phyloP scores from a whole-genome alignment of 2,888 invertebrate genomes.

The Eumerus sabulonum region DNA sequence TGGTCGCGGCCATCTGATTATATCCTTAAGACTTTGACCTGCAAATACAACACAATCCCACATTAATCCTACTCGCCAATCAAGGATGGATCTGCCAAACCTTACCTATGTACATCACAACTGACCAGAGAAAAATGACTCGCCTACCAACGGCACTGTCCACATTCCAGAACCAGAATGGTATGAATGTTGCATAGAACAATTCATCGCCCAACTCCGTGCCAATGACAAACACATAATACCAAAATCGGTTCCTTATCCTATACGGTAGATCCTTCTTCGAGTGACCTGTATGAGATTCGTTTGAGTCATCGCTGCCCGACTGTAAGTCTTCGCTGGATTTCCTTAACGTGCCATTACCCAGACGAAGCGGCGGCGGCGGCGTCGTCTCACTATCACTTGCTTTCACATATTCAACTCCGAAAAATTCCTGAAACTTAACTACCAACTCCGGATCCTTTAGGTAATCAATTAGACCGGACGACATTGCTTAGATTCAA shows the following conservation, averaged over 20 bases:
- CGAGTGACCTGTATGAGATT: not conserved
- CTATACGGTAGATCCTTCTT: conserved; percentile 68
- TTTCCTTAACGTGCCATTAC: conserved; percentile 77
- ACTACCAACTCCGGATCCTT: conserved; percentile 88
- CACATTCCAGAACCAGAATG: conserved; percentile 96
- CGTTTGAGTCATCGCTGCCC: conserved; percentile 74
- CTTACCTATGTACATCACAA: conserved; percentile 90
- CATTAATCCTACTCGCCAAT: not conserved
- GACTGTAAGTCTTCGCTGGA: conserved; percentile 77
- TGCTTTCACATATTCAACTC: conserved; percentile 80
- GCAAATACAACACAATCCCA: no score
- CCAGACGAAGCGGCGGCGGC: conserved; percentile 5
- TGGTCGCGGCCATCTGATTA: conserved; percentile 92
- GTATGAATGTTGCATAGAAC: conserved; percentile 94
- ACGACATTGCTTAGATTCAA: conserved; percentile 33
- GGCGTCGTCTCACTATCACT: conserved; percentile 14
- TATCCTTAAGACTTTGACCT: conserved; percentile 94
- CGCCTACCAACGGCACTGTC: conserved; percentile 92
- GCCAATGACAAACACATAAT: conserved; percentile 90
- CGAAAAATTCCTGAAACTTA: conserved; percentile 89
- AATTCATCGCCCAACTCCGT: conserved; percentile 94
- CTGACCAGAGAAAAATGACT: conserved; percentile 90
- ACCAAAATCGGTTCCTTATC: conserved; percentile 88
- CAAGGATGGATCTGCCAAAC: not conserved
- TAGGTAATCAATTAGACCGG: conserved; percentile 82